Conservation (phyloP, 2,888 invertebrate species). For the Agrenia bidenticulata region DNA sequence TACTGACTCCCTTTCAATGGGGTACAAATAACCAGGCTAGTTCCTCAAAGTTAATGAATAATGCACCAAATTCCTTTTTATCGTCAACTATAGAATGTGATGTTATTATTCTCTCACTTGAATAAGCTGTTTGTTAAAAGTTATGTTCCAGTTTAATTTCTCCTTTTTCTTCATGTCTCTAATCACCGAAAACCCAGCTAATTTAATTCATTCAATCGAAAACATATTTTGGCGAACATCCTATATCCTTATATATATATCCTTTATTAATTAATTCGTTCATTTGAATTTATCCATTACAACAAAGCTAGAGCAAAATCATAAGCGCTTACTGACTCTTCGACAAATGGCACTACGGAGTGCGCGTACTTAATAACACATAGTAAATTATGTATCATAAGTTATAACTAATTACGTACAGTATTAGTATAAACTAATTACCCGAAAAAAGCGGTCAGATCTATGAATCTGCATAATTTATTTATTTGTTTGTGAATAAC, state of each 20-base stretch:
- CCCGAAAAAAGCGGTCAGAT: not conserved
- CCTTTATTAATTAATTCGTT: not conserved
- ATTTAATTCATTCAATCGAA: too few species aligned
- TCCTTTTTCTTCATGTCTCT: too few species aligned
- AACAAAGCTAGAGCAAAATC: slow-evolving; percentile 1
- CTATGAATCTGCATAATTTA: slow-evolving; percentile 4
- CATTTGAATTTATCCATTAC: slow-evolving; percentile 3
- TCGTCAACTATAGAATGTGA: too few species aligned
- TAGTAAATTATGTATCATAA: not conserved
- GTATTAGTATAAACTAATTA: not conserved
- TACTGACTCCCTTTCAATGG: too few species aligned
- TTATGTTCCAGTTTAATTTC: too few species aligned
- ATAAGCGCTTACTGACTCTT: slow-evolving; percentile 9
- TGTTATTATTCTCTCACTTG: too few species aligned
- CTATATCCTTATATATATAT: not conserved
- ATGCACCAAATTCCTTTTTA: too few species aligned
- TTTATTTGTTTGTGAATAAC: not conserved
- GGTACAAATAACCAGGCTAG: too few species aligned
- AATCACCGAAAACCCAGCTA: too few species aligned
- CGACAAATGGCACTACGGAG: not conserved
- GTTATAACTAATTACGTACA: not conserved
- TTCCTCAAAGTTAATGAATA: too few species aligned
- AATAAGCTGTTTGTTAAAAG: too few species aligned
- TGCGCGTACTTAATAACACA: not conserved
- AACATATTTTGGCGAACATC: too few species aligned